These are phyloP conservation scores for Oligia strigilis DNA, from an alignment of 2,888 invertebrate species.

Conservation along the genomic window DNA sequence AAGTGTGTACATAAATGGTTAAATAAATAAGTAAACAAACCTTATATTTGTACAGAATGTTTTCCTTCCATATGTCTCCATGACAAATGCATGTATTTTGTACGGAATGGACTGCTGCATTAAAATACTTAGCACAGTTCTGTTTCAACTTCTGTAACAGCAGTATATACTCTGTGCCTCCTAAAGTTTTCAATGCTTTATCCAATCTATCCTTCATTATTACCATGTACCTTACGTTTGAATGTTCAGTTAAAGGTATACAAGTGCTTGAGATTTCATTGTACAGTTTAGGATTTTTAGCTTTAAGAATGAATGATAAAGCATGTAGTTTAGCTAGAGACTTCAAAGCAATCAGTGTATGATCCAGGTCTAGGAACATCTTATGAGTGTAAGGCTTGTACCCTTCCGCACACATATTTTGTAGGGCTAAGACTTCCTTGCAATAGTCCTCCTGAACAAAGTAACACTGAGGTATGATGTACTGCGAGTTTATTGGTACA, in stretches of 20 bases:
- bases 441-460: slow-evolving; percentile 78
- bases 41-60: slow-evolving; percentile 84
- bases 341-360: slow-evolving; percentile 76
- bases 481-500: slow-evolving; percentile 58
- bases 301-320: slow-evolving; percentile 80
- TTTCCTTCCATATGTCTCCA: slow-evolving; percentile 88
- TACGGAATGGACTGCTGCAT: slow-evolving; percentile 68
- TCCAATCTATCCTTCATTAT: slow-evolving; percentile 81
- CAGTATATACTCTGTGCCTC: slow-evolving; percentile 72
- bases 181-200: slow-evolving; percentile 79
- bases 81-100: slow-evolving; percentile 81
- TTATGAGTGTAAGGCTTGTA: slow-evolving; percentile 76
- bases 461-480: slow-evolving; percentile 79
- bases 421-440: slow-evolving; percentile 81
- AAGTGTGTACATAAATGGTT: neutral
- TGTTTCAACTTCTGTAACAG: slow-evolving; percentile 73
- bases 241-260: slow-evolving; percentile 76
- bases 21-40: slow-evolving; percentile 64
- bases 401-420: slow-evolving; percentile 79
- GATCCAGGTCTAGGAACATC: slow-evolving; percentile 80
- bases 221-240: slow-evolving; percentile 80
- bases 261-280: slow-evolving; percentile 75
- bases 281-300: slow-evolving; percentile 69
- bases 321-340: slow-evolving; percentile 83
- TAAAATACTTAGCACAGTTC: slow-evolving; percentile 74